Evolutionary conservation across 2,113 vertebrate genomes (phyloP).

Genomic region (Scortum barcoo): DNA sequence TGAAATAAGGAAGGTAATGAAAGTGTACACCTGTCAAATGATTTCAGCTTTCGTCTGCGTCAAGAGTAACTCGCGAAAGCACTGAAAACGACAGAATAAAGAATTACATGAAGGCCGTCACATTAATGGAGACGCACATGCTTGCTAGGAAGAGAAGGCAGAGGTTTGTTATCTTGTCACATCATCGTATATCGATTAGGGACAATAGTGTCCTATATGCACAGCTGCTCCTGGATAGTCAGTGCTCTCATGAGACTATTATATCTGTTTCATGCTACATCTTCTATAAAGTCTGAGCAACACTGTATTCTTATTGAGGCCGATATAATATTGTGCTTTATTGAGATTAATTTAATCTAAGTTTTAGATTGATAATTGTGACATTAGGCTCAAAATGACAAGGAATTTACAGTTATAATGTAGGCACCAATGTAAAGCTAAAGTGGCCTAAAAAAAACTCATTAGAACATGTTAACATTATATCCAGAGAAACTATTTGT

Average conservation of each 20-base stretch:
- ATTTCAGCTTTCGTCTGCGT: slow-evolving; percentile 22
- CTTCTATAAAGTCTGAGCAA: background rate
- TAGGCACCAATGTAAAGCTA: background rate
- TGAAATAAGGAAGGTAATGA: slow-evolving; percentile 43
- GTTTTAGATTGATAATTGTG: background rate
- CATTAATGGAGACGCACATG: slow-evolving; percentile 2
- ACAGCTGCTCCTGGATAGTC: background rate
- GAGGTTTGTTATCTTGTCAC: slow-evolving; percentile 9
- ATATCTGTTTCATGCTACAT: slow-evolving; percentile 1
- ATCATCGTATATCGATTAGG: slow-evolving; percentile 2
- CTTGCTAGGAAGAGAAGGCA: background rate
- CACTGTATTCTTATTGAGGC: background rate
- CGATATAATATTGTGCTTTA: background rate
- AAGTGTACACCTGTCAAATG: slow-evolving; percentile 49
- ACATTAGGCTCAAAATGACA: background rate
- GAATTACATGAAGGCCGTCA: background rate
- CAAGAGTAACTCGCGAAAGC: background rate
- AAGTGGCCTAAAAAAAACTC: background rate
- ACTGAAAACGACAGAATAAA: slow-evolving; percentile 6
- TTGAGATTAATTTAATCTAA: background rate
- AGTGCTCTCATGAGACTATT: background rate
- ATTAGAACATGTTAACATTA: background rate
- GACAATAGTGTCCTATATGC: slow-evolving; percentile 9
- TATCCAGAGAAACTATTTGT: background rate
- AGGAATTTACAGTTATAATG: background rate